Conservation (phyloP, 2,113 vertebrate genomes). For the Leuciscus idus region DNA sequence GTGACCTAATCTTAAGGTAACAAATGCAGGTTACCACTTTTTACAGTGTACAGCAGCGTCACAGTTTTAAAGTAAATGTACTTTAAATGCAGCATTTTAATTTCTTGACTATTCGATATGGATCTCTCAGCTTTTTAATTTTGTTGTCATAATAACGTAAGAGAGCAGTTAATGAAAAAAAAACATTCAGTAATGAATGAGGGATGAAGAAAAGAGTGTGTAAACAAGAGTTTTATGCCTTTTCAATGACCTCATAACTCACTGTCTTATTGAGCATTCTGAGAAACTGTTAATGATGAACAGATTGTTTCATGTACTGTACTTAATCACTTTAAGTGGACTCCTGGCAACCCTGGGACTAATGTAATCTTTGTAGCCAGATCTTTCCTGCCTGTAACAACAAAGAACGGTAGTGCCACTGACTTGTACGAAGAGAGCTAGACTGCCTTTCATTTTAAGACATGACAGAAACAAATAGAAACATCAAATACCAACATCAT, state of each 20-base stretch:
- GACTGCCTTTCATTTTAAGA: neutral
- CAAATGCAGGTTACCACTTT: neutral
- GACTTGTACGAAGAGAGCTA: neutral
- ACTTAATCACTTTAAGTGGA: conserved; percentile 38
- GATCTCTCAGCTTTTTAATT: conserved; percentile 12
- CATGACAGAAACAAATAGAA: neutral
- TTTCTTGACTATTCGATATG: neutral
- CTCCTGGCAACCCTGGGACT: neutral
- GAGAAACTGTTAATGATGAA: conserved; percentile 37
- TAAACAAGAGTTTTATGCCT: conserved; percentile 42
- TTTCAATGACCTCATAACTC: neutral
- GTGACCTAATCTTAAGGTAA: neutral
- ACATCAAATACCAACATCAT: neutral
- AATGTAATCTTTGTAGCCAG: conserved; percentile 5
- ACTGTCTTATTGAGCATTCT: conserved; percentile 2
- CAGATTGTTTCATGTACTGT: conserved; percentile 11
- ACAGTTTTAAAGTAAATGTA: neutral
- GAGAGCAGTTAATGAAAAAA: neutral
- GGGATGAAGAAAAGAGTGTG: neutral
- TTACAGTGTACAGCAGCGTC: neutral
- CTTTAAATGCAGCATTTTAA: neutral
- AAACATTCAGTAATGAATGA: neutral
- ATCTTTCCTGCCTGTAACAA: neutral
- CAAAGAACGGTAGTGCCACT: neutral
- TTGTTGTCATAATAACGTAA: neutral